Evolutionary conservation across 2,888 invertebrate species (phyloP), one percentile per base, ranked within the genome.

Genomic region (Sesia apiformis): DNA sequence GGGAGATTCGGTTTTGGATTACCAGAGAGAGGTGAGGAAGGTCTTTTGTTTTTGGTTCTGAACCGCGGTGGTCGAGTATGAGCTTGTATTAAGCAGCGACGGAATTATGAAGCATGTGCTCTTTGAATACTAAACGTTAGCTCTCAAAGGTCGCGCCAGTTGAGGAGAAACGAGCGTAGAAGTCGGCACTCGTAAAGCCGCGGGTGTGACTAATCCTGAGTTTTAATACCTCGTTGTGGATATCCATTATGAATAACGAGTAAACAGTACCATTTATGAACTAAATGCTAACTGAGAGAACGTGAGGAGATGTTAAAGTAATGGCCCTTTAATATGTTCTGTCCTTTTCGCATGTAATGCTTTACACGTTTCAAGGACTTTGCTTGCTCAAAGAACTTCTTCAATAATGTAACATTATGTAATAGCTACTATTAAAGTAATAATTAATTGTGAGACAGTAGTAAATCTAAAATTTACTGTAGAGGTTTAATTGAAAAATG

Each of bases 21-120:
- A 60, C 54, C 57, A 52, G 49, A 53, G 60, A 58, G 66, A 60
- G 62, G 62, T 52, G 55, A 52, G 66, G 70, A 57, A 65, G 76
- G 57, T 77, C 79, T 69, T 58, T 56, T 57, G 57, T 38, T 40
- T 60, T 62, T 76, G 77, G 74, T 73, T 70, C 67, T 65, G 69
- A 69, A 66, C 62, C 61, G 66, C 74, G 80, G 81, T 81, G 82
- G 83, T 80, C 84, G 77, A 79, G 81, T 78, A 77, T 75, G 75
- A 76, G 76, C 70, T 78, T 76, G 81, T 84, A 84, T 83, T 87
- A 84, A 87, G 79, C 76, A 81, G 81, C 77, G 73, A 70, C 76
- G 83, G 86, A 85, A 84, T 87, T 87, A 86, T 86, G 83, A 84
- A 83, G 79, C 79, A 78, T 76, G 75, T 80, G 83, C 80, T 75